Base-by-base conservation (phyloP, 2,113 vertebrate species). In the Otus sunia region DNA sequence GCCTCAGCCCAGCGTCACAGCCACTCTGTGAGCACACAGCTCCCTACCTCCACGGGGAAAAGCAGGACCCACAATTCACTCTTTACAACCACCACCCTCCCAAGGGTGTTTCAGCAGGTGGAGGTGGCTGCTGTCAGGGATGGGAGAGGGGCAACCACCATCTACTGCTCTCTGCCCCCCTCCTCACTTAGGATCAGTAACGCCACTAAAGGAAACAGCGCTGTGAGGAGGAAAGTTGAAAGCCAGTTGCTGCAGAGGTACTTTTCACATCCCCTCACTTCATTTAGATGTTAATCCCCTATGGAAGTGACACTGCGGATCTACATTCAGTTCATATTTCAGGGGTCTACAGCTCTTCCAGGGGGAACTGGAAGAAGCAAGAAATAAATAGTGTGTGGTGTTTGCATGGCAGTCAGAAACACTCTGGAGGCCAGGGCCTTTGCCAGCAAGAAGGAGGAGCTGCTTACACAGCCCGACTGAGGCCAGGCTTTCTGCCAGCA, bases 81-180 rank as follows among this genome's bases (percentile, higher is more conserved):
- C 64, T 8, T 7, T 45, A 22, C 67, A 41, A 5, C 19, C 14
- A 18, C 23, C 53, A 5, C 12, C 22, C 18, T 71, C 29, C 49
- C 45, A 12, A 6, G 20, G 32, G 11, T 7, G 32, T 20, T 21
- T 8, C 8, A 37, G 30, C 18, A 37, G 45, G 30, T 6, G 18
- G n/a, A 37, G 10, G 11, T 13, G 67, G n/a, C 50, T 71, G 60
- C 43, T 37, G 9, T 2, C 0, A 0, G 29, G 15, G 10, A 12
- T 13, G 34, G 43, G 36, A 83, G 29, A 60, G 32, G n/a, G 17
- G 3, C 47, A 69, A 50, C 32, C 47, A 53, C 29, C 29, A 19
- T 15, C 22, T 5, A 0, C 73, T 36, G 39, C 66, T 37, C 29
- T 55, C 25, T 67, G 60, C 64, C 50, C 69, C 55, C n/a, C 41